phyloP scores from a whole-genome alignment of 2,113 vertebrate species.

The Dryoscopus gambensis region DNA sequence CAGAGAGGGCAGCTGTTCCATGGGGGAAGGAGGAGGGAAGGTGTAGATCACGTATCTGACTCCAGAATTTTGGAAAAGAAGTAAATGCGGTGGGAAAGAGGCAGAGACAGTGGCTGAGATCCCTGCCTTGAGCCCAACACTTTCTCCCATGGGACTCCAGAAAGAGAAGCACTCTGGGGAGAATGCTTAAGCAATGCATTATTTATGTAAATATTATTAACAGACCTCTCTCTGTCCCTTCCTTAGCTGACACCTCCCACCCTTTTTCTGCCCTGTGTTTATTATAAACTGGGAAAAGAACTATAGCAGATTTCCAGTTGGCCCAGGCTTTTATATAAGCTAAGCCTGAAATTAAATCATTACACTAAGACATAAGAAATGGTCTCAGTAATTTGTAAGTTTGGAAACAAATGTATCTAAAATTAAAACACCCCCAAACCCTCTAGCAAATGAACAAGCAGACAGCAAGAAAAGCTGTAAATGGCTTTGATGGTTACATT shows the following conservation, averaged over 20 bases:
- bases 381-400: not conserved
- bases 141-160: not conserved
- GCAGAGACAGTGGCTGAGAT: rapidly evolving
- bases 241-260: not conserved
- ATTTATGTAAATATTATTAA: not conserved
- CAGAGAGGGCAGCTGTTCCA: not conserved
- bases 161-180: not conserved
- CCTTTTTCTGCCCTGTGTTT: not conserved
- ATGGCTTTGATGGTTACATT: not conserved
- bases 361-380: not conserved
- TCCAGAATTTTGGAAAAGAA: not conserved
- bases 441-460: not conserved
- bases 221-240: not conserved
- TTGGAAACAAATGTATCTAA: not conserved
- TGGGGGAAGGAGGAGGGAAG: not conserved
- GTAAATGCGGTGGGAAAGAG: not conserved
- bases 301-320: not conserved
- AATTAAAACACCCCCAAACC: rapidly evolving
- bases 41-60: not conserved
- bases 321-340: not conserved
- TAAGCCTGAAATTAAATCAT: not conserved
- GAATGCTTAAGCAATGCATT: not conserved
- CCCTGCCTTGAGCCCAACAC: rapidly evolving
- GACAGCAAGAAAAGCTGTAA: not conserved
- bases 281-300: not conserved